Evolutionary conservation across 2,888 invertebrate species (phyloP), one percentile per base, ranked within the genome.

Genomic region (Spatulosminthurus flaviceps): DNA sequence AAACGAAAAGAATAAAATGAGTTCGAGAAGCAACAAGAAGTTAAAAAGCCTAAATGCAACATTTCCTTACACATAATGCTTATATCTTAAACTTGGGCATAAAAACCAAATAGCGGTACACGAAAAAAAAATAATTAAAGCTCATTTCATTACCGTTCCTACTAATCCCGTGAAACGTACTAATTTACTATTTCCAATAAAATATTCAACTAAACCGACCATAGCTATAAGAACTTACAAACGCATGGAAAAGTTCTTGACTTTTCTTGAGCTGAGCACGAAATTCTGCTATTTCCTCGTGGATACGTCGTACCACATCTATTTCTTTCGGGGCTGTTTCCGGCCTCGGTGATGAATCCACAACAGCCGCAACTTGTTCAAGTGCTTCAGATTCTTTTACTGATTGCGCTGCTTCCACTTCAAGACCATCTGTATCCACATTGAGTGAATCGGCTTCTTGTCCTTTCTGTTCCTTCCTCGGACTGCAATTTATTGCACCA

Each of bases 231-330:
- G n/a, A 41, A 79, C 82, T 81, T 81, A 84, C 84, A 66, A 84
- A 76, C 64, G 84, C 83, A 61, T 82, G 79, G 60, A 84, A 84
- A 13, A 82, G 75, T 77, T 85, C 85, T 66, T 85, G 85, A 77
- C 84, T 84, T 51, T 82, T 83, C 43, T 84, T 84, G 73, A 85
- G 82, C 72, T 84, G 84, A 28, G 82, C 78, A n/a, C 83, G 76
- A 70, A 85, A 84, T 74, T 85, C 84, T 22, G 83, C 81, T 61
- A 85, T 77, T 72, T 85, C 85, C 77, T 84, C 80, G 69, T 83
- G 81, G 43, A 85, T 85, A 66, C 84, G 77, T 5, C 82, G 81
- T 11, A 85, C 85, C 21, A 84, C 80, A 24, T 79, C 79, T 19
- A 76, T 79, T 16, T 78, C 78, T 28, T 72, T 75, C 16, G 61